These are phyloP conservation scores for Muntiacus reevesi DNA, from an alignment of 2,113 vertebrate genomes.

Conservation along the genomic window DNA sequence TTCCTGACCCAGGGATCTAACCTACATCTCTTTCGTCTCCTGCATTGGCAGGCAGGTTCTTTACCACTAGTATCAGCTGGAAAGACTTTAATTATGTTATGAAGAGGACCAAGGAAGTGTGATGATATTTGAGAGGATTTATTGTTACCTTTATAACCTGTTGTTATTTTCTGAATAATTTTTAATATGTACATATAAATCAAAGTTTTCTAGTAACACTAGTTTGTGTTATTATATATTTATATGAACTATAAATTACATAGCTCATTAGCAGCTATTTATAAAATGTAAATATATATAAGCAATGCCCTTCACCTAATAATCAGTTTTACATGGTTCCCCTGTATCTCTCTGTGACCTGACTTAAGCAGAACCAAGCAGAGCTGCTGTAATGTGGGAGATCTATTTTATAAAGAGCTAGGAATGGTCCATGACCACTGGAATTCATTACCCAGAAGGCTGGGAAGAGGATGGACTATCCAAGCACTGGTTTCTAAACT, in stretches of 20 bases:
- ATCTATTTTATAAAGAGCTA: neutral
- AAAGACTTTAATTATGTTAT: neutral
- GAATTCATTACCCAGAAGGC: neutral
- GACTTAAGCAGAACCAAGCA: neutral
- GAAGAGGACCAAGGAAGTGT: neutral
- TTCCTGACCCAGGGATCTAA: neutral
- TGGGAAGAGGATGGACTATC: neutral
- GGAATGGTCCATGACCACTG: neutral
- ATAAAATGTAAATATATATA: neutral
- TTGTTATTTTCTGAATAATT: neutral
- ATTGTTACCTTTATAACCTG: neutral
- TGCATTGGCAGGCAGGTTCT: neutral
- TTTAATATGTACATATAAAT: neutral
- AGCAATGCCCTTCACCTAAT: neutral
- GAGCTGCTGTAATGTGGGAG: neutral
- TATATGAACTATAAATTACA: neutral
- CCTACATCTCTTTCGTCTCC: accelerated
- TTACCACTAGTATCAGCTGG: neutral
- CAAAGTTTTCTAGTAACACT: neutral
- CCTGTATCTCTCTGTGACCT: neutral
- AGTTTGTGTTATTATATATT: neutral
- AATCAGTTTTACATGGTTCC: neutral
- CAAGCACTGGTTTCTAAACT: neutral
- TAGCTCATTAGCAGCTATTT: neutral
- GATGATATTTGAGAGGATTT: neutral